Conservation (phyloP, 1,140 invertebrate species). For the Bombus terrestris region DNA sequence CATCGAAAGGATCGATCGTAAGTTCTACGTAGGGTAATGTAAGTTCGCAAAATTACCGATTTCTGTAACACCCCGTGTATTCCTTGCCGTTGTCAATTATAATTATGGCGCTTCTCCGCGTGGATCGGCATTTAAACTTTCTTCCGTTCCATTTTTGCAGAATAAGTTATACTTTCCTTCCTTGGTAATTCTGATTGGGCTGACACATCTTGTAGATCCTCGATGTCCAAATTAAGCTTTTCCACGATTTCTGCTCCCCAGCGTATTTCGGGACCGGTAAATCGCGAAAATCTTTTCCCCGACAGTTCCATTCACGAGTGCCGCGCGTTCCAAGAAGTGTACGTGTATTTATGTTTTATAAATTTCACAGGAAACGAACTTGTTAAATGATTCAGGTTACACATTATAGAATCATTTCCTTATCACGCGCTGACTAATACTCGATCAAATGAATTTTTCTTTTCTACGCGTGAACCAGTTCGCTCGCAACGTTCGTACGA, state of each 20-base stretch:
- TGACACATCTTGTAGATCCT: not conserved
- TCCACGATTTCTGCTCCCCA: not conserved
- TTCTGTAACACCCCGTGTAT: not conserved
- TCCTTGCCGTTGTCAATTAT: not conserved
- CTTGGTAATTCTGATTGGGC: not conserved
- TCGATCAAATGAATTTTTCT: conserved; percentile 65
- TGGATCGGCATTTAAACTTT: not conserved
- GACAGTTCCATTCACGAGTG: conserved; percentile 22
- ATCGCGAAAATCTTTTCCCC: conserved; percentile 13
- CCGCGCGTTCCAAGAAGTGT: not conserved
- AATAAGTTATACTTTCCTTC: too few relatives aligned
- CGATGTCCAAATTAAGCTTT: not conserved
- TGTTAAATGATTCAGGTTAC: conserved; percentile 68
- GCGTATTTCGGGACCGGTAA: not conserved
- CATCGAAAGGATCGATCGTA: too few relatives aligned
- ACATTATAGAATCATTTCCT: conserved; percentile 70
- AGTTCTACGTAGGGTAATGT: too few relatives aligned
- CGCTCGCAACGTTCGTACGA: not conserved
- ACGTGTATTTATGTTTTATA: not conserved
- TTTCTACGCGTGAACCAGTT: conserved; percentile 54
- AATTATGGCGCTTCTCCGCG: not conserved
- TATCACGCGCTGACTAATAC: conserved; percentile 74
- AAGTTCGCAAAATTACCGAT: not conserved
- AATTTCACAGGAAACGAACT: not conserved
- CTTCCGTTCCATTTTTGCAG: too few relatives aligned